A percentile compares a stretch with the other conserved stretches of the same genome.
Evolutionary conservation across 2,888 invertebrate genomes (phyloP).

Genomic region (Troilus luridus): DNA sequence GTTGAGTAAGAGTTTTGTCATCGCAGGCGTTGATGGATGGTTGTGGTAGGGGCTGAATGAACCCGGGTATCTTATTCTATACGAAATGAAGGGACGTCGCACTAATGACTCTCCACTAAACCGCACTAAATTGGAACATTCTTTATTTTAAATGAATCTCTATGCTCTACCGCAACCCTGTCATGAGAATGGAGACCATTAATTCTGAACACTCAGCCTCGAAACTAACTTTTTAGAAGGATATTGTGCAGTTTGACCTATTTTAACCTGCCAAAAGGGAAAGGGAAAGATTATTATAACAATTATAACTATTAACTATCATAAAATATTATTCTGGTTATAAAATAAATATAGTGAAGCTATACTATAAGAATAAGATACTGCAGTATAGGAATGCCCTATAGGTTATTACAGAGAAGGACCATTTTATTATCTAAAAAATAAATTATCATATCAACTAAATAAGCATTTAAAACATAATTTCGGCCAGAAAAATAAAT

Average conservation of each 20-base stretch:
- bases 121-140: slow-evolving; percentile 20
- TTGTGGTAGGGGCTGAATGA: background rate
- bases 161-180: background rate
- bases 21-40: background rate
- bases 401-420: too few species aligned
- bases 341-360: too few species aligned
- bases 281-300: too few species aligned
- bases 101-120: background rate
- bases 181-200: background rate
- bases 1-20: background rate
- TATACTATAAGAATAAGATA: too few species aligned
- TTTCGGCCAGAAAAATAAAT: too few species aligned
- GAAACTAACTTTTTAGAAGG: background rate
- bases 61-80: background rate
- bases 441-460: too few species aligned
- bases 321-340: too few species aligned
- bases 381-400: too few species aligned
- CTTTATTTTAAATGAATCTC: background rate
- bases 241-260: background rate
- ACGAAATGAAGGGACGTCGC: background rate
- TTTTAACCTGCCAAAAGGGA: background rate
- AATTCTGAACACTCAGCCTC: background rate
- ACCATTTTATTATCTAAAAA: too few species aligned
- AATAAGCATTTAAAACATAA: too few species aligned
- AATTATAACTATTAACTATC: too few species aligned